Evolutionary conservation across 2,888 invertebrate species (phyloP), one percentile per base, ranked within the genome.

Genomic region (Hypolimnas misippus): DNA sequence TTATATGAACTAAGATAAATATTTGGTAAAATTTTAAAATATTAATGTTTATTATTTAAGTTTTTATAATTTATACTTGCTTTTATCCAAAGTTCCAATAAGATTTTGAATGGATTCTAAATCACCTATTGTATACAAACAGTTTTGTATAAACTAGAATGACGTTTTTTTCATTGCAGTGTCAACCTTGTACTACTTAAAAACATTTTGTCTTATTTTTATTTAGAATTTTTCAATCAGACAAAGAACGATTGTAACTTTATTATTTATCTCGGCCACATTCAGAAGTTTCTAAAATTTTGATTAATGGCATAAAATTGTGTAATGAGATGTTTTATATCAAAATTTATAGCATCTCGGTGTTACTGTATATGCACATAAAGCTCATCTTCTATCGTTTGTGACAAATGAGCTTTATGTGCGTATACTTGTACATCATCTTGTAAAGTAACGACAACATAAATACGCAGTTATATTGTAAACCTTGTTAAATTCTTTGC

Each of bases 141-240:
- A n/a, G 3, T n/a, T 12, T 38, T 38, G n/a, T n/a, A n/a, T 38
- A n/a, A n/a, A n/a, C 35, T 38, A n/a, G 35, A 38, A 12, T 10
- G 54, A 7, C 38, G 21, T 40, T 55, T 42, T 42, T 42, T 55
- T 40, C 31, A 16, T 42, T 12, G 16, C 42, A 40, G 16, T 40
- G 29, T 42, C 19, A 56, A 49, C 46, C 56, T 56, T 56, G 46
- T 33, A 46, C 56, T 35, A 19, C 19, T 35, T 56, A 35, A 14
- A 35, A 56, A 57, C 25, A 38, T 38, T 38, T 38, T 38, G 35
- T 38, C 12, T 38, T 38, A n/a, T n/a, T 38, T 38, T n/a, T 38
- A 12, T n/a, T 38, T 38, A 12, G n/a, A 38, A n/a, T 38, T 38
- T 12, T 38, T 38, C 35, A 38, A n/a, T n/a, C 35, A 38, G n/a